These are phyloP conservation scores for Halictus ligatus DNA, from an alignment of 2,888 invertebrate genomes.

Conservation along the genomic window DNA sequence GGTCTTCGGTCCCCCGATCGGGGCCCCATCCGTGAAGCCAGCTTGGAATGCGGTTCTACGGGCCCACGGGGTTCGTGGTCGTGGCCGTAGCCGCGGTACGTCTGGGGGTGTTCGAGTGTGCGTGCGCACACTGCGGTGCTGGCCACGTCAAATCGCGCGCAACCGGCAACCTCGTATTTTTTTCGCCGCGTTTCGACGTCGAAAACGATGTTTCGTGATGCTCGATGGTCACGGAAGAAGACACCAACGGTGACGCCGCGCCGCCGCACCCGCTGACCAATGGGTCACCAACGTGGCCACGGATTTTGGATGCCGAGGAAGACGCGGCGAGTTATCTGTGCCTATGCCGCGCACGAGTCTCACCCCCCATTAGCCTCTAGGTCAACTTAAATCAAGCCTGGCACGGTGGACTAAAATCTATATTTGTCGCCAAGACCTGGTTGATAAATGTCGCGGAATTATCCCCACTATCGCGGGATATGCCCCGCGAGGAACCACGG, in stretches of 20 bases:
- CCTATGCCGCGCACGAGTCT: not conserved
- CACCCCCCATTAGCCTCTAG: not conserved
- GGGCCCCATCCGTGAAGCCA: conserved; percentile 74
- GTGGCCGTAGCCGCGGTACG: conserved; percentile 42
- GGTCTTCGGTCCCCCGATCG: conserved; percentile 13
- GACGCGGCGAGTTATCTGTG: too few relatives aligned
- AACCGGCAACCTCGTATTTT: conserved; percentile 49
- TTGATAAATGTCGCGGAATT: too few relatives aligned
- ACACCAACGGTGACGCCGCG: not conserved
- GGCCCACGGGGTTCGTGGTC: conserved; percentile 70
- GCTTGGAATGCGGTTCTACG: conserved; percentile 82
- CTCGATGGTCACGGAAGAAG: not conserved
- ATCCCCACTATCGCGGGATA: too few relatives aligned
- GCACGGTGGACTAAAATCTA: too few relatives aligned
- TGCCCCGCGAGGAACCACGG: too few relatives aligned
- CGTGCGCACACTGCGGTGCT: conserved; percentile 27
- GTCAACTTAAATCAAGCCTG: not conserved
- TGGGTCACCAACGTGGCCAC: not conserved
- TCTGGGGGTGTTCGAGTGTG: conserved; percentile 43
- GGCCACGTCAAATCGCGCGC: conserved; percentile 54
- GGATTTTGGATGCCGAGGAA: not conserved
- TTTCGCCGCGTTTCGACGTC: conserved; percentile 46
- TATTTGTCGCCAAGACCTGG: too few relatives aligned
- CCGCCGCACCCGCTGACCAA: not conserved
- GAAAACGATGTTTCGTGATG: conserved; percentile 9